A percentile compares a stretch with the other conserved stretches of the same genome.
phyloP scores from a whole-genome alignment of 2,113 vertebrate genomes.

The Papio anubis region DNA sequence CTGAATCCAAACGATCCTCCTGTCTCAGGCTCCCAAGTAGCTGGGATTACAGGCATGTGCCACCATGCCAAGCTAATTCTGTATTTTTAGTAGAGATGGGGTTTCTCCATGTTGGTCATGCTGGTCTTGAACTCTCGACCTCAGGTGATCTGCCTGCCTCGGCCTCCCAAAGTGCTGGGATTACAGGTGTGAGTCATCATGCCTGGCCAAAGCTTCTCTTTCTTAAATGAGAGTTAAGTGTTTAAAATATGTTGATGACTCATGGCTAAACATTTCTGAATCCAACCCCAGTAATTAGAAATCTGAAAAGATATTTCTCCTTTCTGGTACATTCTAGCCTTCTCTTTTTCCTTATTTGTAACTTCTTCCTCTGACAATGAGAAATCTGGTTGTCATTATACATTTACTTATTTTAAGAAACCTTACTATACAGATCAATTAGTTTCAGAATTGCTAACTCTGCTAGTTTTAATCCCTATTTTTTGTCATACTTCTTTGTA shows the following conservation, averaged over 20 bases:
- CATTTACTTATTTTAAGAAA: not conserved
- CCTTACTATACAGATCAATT: not conserved
- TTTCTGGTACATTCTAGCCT: not conserved
- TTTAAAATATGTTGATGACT: not conserved
- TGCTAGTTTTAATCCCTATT: not conserved
- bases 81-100: too few relatives aligned
- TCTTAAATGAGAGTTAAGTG: not conserved
- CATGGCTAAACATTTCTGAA: not conserved
- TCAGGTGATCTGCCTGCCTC: too few relatives aligned
- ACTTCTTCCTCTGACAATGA: not conserved
- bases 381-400: not conserved
- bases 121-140: too few relatives aligned
- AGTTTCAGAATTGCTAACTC: not conserved
- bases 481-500: not conserved
- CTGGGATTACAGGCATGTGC: too few relatives aligned
- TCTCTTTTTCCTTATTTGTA: not conserved
- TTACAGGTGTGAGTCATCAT: too few relatives aligned
- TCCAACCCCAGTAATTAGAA: not conserved
- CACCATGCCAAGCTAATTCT: too few relatives aligned
- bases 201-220: not conserved
- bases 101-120: too few relatives aligned
- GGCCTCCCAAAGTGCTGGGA: too few relatives aligned
- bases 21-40: too few relatives aligned
- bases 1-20: too few relatives aligned
- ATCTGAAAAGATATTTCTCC: not conserved